Percentiles rank a stretch among this genome's conserved stretches.
Conservation (phyloP, 1,140 invertebrate species). For the Drosophila guanche region DNA sequence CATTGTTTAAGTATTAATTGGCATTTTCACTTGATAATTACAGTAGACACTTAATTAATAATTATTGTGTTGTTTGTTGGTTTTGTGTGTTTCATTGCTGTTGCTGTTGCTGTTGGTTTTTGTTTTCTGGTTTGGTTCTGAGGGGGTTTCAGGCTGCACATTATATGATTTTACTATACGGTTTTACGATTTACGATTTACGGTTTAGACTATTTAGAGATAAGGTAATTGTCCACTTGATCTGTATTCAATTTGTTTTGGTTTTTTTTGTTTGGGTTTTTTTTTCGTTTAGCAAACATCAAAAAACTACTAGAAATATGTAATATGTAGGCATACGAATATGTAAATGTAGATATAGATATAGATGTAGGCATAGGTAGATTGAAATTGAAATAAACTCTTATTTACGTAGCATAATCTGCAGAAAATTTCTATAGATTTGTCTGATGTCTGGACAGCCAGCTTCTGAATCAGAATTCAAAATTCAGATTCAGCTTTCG, state of each 20-base stretch:
- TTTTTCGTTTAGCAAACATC: conserved; percentile 66
- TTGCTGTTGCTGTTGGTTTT: conserved; percentile 12
- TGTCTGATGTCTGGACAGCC: no score
- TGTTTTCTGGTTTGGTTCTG: conserved; percentile 15
- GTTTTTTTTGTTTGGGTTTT: conserved; percentile 27
- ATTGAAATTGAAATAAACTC: conserved; percentile 46
- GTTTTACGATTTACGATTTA: not conserved
- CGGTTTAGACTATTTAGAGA: conserved; percentile 58
- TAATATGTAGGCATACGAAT: conserved; percentile 39
- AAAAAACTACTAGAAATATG: conserved; percentile 66
- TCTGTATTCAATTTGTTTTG: conserved; percentile 38
- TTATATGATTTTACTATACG: conserved; percentile 8
- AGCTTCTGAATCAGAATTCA: no score
- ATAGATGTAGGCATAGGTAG: conserved; percentile 22
- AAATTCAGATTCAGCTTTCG: conserved; percentile 12
- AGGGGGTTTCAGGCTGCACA: conserved; percentile 52
- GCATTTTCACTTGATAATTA: conserved; percentile 70
- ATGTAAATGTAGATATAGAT: conserved; percentile 18
- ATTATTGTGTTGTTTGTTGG: conserved; percentile 28
- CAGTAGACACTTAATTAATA: conserved; percentile 68
- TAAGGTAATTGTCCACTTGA: conserved; percentile 10
- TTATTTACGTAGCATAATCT: conserved; percentile 70
- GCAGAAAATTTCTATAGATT: conserved; percentile 23
- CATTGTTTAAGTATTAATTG: conserved; percentile 56
- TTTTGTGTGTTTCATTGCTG: conserved; percentile 34